Evolutionary conservation across 2,797 vertebrate species (phyloP).

Genomic region (Gambelia wislizenii): DNA sequence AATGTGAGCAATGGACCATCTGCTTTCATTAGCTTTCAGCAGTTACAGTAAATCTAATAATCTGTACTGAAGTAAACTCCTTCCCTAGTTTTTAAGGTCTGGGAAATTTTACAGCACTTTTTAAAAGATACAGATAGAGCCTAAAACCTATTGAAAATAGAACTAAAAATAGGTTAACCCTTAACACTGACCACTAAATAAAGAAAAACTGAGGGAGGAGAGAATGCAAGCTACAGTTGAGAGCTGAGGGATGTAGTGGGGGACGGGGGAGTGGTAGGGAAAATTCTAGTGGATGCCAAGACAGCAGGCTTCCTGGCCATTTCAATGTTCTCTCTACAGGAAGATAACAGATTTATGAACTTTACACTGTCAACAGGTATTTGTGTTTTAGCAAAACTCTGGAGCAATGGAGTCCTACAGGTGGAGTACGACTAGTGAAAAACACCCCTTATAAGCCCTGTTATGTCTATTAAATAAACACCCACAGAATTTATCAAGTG

Average conservation of each 20-base stretch:
- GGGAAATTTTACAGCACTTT: background rate
- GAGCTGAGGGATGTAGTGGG: background rate
- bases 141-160: slow-evolving; percentile 10
- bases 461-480: background rate
- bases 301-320: background rate
- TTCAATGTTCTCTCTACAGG: background rate
- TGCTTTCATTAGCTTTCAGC: slow-evolving; percentile 10
- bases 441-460: no score
- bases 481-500: background rate
- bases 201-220: background rate
- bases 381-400: slow-evolving; percentile 8
- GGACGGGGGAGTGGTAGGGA: background rate
- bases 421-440: background rate
- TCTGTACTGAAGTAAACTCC: background rate
- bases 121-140: background rate
- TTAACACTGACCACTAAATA: slow-evolving; percentile 9
- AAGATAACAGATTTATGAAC: background rate
- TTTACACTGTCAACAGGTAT: background rate
- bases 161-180: slow-evolving; percentile 22
- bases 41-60: background rate
- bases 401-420: background rate
- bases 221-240: background rate
- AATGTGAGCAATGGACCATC: background rate
- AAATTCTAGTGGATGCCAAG: background rate
- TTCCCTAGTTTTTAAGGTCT: background rate